Conservation (phyloP, 2,888 invertebrate species). For the Spilosoma lubricipeda region DNA sequence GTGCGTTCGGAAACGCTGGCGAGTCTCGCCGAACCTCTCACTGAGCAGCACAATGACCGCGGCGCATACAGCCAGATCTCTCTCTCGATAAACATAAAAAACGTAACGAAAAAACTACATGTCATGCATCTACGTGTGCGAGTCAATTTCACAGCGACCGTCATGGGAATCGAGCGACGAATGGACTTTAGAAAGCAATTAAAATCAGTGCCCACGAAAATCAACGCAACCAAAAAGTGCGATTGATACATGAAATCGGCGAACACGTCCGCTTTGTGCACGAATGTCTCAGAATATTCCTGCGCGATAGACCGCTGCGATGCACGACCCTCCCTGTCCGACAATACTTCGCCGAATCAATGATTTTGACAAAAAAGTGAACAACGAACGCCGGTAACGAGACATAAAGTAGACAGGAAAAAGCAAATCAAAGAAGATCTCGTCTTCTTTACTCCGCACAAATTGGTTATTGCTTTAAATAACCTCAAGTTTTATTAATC, state of each 20-base stretch:
- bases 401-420: constrained; percentile 49
- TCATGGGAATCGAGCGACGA: constrained; percentile 84
- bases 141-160: constrained; percentile 83
- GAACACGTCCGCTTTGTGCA: constrained; percentile 63
- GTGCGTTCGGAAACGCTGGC: constrained; percentile 64
- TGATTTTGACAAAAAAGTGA: constrained; percentile 64
- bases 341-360: constrained; percentile 62
- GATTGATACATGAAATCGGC: constrained; percentile 75
- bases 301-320: constrained; percentile 46
- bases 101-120: constrained; percentile 82
- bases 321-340: constrained; percentile 51
- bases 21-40: constrained; percentile 62
- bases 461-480: constrained; percentile 46
- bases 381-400: constrained; percentile 42
- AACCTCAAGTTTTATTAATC: constrained; percentile 34
- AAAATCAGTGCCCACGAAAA: constrained; percentile 77
- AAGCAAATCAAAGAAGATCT: constrained; percentile 48
- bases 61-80: constrained; percentile 80
- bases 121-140: constrained; percentile 86
- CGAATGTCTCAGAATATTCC: constrained; percentile 52
- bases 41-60: constrained; percentile 79
- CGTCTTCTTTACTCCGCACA: constrained; percentile 29
- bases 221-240: constrained; percentile 71
- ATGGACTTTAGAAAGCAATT: constrained; percentile 85
- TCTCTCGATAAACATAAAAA: constrained; percentile 83